Evolutionary conservation across 2,113 vertebrate species (phyloP).

Genomic region (Gila orcuttii): DNA sequence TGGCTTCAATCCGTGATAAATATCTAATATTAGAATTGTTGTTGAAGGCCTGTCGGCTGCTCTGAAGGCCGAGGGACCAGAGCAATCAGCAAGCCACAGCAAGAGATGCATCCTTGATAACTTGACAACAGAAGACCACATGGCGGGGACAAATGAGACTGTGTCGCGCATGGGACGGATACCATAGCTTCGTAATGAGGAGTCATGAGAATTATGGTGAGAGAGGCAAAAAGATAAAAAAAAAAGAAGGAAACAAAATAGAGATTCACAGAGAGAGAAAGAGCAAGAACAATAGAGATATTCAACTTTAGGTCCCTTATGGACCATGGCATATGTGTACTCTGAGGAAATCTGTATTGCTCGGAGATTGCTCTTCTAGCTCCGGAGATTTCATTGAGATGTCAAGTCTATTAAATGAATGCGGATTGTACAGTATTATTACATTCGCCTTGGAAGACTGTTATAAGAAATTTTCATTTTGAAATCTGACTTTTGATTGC

Average conservation of each 20-base stretch:
- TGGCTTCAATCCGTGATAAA: neutral
- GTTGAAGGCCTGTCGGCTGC: slow-evolving; percentile 9
- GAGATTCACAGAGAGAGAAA: neutral
- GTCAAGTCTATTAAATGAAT: neutral
- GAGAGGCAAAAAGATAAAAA: slow-evolving; percentile 23
- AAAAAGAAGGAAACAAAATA: slow-evolving; percentile 30
- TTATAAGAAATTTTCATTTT: too few relatives aligned
- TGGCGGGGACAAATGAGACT: slow-evolving; percentile 39
- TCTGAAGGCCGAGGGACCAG: slow-evolving; percentile 2
- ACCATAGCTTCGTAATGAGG: slow-evolving; percentile 47
- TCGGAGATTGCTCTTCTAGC: neutral
- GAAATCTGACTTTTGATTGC: neutral
- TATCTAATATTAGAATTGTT: slow-evolving; percentile 25
- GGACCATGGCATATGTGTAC: neutral
- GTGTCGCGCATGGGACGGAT: slow-evolving; percentile 36
- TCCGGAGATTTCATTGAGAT: neutral
- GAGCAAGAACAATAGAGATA: slow-evolving; percentile 37
- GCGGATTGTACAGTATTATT: neutral
- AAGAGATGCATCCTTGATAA: slow-evolving; percentile 26
- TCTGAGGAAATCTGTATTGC: slow-evolving; percentile 16
- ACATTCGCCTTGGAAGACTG: neutral
- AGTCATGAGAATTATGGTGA: slow-evolving; percentile 50
- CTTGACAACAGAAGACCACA: slow-evolving; percentile 10
- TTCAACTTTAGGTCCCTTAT: slow-evolving; percentile 12
- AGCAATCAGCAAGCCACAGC: slow-evolving; percentile 10